Base-by-base conservation (phyloP, 2,797 vertebrate genomes). In the Myotis pilosus region DNA sequence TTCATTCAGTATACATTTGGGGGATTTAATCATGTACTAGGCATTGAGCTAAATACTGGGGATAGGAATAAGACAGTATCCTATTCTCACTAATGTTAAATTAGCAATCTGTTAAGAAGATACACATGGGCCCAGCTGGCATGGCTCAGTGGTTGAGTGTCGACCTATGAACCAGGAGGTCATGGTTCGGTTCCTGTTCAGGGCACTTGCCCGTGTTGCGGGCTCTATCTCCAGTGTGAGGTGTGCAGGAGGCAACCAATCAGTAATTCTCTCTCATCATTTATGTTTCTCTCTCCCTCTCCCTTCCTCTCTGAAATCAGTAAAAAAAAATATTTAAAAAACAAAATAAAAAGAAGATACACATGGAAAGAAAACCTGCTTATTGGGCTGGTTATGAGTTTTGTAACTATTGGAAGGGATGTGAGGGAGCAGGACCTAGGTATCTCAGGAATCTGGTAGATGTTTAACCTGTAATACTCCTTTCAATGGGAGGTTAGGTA, bases 361-460 rank as follows among this genome's bases (percentile, higher is more conserved):
- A 55, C 15, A 23, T 68, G 22, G 68, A 75, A 92, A 89, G n/a
- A 49, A 83, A 92, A 79, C 71, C 53, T 80, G n/a, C 55, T 66
- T 84, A 36, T 79, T 84, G 87, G 64, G 12, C 36, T 80, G 49
- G 38, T 75, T 89, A 23, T 93, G 38, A 83, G 71, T 94, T 89
- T 12, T 92, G 69, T 76, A 84, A 64, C 41, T 88, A 1, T 44
- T 47, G 76, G 79, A 62, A 92, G 20, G 49, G 55, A 62, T 78
- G 1, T 3, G 57, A 86, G 76, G 91, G 91, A 96, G 82, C 23
- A 44, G 66, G 68, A 2, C 38, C 53, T 47, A 51, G 1, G 30
- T 91, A 96, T 92, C 91, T 91, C 30, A 94, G 47, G 94, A 96
- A 95, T 96, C 83, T 81, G 53, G 36, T 75, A 74, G 91, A 62